Evolutionary conservation across 2,113 vertebrate species (phyloP).

Genomic region (Manacus vitellinus): DNA sequence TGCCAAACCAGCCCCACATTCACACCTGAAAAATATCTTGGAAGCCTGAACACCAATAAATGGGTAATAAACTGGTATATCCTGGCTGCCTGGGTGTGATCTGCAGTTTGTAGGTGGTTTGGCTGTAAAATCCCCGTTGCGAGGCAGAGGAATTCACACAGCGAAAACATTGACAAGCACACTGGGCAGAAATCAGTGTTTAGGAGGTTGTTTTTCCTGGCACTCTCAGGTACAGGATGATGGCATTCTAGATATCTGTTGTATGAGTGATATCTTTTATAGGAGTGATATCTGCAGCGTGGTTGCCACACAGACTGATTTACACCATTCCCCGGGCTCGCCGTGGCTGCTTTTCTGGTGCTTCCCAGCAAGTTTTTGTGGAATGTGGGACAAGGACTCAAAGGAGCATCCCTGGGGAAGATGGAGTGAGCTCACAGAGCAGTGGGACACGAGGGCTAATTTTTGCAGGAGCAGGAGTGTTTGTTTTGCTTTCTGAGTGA

Average conservation of each 20-base stretch:
- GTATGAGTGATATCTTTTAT: background rate
- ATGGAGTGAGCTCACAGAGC: background rate
- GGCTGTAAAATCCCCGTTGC: accelerated
- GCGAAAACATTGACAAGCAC: background rate
- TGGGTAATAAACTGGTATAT: background rate
- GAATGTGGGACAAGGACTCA: accelerated
- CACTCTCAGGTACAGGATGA: background rate
- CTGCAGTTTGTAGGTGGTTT: background rate
- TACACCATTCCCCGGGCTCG: background rate
- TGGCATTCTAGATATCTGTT: too few species aligned
- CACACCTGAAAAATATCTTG: background rate
- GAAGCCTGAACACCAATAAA: background rate
- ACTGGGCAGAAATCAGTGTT: too few species aligned
- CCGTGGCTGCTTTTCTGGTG: background rate
- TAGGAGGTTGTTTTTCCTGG: background rate
- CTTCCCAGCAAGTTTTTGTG: background rate
- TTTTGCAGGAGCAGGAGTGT: background rate
- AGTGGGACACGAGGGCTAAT: background rate
- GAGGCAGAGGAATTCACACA: background rate
- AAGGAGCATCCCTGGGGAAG: background rate
- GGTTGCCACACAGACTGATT: background rate
- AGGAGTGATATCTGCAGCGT: background rate
- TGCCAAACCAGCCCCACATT: background rate
- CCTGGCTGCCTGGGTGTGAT: background rate
- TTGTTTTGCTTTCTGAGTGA: constrained; percentile 44